phyloP scores from a whole-genome alignment of 2,888 invertebrate species.

The Cephus pulcher region DNA sequence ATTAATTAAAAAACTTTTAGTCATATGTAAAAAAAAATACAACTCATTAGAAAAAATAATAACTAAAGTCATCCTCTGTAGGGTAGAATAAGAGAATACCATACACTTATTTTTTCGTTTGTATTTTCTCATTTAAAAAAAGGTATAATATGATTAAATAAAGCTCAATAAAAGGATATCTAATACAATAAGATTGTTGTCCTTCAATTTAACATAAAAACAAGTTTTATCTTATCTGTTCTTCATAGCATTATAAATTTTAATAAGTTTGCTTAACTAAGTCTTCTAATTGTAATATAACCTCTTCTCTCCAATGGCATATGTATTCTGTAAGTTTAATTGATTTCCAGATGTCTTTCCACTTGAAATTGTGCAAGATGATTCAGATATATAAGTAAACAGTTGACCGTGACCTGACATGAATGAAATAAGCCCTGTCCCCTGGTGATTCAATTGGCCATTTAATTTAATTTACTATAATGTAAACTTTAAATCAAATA shows the following conservation, averaged over 20 bases:
- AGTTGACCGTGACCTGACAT: slow-evolving; percentile 31
- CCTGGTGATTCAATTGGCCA: neutral
- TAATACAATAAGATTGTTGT: neutral
- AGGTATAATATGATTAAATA: neutral
- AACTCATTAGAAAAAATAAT: neutral
- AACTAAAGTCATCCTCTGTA: neutral
- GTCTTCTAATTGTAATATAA: neutral
- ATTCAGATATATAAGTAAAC: slow-evolving; percentile 25
- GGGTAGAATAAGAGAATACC: neutral
- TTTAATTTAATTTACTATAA: neutral
- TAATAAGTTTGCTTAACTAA: neutral
- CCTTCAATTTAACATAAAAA: neutral
- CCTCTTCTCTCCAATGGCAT: neutral
- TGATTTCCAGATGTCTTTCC: slow-evolving; percentile 27
- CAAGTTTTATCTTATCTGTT: neutral
- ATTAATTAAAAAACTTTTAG: neutral
- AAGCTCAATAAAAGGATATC: neutral
- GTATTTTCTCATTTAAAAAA: neutral
- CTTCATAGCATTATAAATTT: neutral
- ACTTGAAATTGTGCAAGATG: slow-evolving; percentile 28
- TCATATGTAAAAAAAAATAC: neutral
- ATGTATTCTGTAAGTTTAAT: slow-evolving; percentile 8
- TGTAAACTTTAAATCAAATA: neutral
- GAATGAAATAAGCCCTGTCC: slow-evolving; percentile 17
- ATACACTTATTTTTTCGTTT: neutral